A percentile compares a stretch with the other conserved stretches of the same genome.
These are phyloP conservation scores for Enteromius treurensis DNA, from an alignment of 2,797 vertebrate species.

Conservation along the genomic window DNA sequence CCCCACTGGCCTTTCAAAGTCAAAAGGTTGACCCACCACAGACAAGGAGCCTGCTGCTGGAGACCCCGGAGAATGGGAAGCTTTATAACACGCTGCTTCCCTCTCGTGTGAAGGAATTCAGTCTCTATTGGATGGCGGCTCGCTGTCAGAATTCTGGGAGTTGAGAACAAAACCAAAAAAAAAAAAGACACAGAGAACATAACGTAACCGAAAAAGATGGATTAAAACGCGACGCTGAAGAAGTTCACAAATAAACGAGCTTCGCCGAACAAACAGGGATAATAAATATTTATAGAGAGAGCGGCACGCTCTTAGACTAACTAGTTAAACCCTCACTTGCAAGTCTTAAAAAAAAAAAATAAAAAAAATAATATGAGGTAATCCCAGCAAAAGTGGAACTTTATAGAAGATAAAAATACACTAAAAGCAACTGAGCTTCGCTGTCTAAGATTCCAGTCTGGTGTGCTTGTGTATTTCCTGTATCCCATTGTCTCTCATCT, in stretches of 20 bases:
- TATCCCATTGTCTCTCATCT: conserved; percentile 39
- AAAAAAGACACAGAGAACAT: not conserved
- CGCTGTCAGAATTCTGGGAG: not conserved
- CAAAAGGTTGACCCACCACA: conserved; percentile 63
- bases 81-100: conserved; percentile 47
- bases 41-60: conserved; percentile 46
- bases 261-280: conserved; percentile 38
- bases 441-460: conserved; percentile 56
- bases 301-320: conserved; percentile 8
- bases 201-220: not conserved
- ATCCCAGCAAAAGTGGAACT: conserved; percentile 51
- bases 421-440: conserved; percentile 46
- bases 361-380: conserved; percentile 52
- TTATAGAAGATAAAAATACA: conserved; percentile 52
- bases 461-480: conserved; percentile 56
- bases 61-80: conserved; percentile 53
- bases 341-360: conserved; percentile 42
- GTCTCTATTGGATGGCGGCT: conserved; percentile 20
- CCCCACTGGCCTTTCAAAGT: conserved; percentile 62
- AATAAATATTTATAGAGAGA: conserved; percentile 50
- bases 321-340: conserved; percentile 46
- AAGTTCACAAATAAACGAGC: conserved; percentile 16
- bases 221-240: not conserved
- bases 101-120: conserved; percentile 44
- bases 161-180: not conserved